Percentiles rank a stretch among this genome's conserved stretches.
Conservation (phyloP, 1,140 invertebrate species). For the Papilio machaon region DNA sequence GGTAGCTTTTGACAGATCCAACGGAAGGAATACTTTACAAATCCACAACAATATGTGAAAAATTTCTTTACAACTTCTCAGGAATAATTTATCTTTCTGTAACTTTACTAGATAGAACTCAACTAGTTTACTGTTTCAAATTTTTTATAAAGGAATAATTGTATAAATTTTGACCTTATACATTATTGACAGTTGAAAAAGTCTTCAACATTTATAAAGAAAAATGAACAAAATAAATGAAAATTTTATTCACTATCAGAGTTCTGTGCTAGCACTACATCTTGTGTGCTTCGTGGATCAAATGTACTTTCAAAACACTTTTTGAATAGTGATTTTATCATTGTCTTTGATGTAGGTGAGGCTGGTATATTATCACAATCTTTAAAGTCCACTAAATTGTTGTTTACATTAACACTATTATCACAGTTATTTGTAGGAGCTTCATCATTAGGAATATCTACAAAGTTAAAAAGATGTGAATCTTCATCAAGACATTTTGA, state of each 20-base stretch:
- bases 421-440: conserved; percentile 41
- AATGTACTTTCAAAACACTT: conserved; percentile 87
- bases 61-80: too few relatives aligned
- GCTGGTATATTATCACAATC: conserved; percentile 74
- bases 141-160: too few relatives aligned
- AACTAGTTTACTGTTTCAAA: too few relatives aligned
- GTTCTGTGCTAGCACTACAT: conserved; percentile 83
- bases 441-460: conserved; percentile 69
- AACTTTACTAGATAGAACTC: too few relatives aligned
- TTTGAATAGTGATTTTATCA: conserved; percentile 82
- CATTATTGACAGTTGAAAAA: too few relatives aligned
- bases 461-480: conserved; percentile 77
- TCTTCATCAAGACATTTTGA: conserved; percentile 75
- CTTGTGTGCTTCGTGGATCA: conserved; percentile 81
- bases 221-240: neutral
- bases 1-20: too few relatives aligned
- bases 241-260: conserved; percentile 82
- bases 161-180: too few relatives aligned
- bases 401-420: conserved; percentile 42
- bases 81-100: too few relatives aligned
- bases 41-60: too few relatives aligned
- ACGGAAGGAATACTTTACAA: too few relatives aligned
- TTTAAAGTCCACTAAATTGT: conserved; percentile 44
- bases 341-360: conserved; percentile 79
- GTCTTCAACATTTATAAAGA: too few relatives aligned